Conservation (phyloP, 2,113 vertebrate species). For the Axis porcinus region DNA sequence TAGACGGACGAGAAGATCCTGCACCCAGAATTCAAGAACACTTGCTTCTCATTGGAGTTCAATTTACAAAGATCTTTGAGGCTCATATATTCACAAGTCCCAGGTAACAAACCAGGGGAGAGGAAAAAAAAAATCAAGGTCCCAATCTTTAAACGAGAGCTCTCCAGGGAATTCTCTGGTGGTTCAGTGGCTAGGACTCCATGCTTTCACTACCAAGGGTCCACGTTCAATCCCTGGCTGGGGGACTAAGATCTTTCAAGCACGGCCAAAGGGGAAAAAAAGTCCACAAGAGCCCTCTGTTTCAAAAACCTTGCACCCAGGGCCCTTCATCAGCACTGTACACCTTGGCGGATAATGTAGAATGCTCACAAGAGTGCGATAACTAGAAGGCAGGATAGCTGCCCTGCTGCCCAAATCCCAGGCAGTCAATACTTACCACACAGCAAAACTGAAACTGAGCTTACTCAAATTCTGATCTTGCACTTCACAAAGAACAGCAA, state of each 20-base stretch:
- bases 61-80: background rate
- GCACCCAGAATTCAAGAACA: background rate
- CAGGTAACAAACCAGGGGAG: background rate
- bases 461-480: background rate
- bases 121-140: background rate
- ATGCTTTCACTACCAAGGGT: background rate
- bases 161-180: background rate
- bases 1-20: background rate
- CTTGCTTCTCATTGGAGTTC: background rate
- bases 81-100: background rate
- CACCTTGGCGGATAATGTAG: background rate
- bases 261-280: background rate
- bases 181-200: background rate
- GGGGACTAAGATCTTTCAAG: background rate
- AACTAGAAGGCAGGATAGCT: background rate
- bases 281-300: background rate
- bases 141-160: background rate
- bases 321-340: background rate
- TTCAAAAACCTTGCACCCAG: background rate
- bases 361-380: background rate
- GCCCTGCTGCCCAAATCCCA: background rate
- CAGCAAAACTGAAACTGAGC: background rate
- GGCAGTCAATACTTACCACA: background rate
- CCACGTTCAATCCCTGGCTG: background rate
- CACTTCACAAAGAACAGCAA: conserved; percentile 14